Evolutionary conservation across 2,888 invertebrate species (phyloP), one percentile per base, ranked within the genome.

Genomic region (Drosophila suboccidentalis): DNA sequence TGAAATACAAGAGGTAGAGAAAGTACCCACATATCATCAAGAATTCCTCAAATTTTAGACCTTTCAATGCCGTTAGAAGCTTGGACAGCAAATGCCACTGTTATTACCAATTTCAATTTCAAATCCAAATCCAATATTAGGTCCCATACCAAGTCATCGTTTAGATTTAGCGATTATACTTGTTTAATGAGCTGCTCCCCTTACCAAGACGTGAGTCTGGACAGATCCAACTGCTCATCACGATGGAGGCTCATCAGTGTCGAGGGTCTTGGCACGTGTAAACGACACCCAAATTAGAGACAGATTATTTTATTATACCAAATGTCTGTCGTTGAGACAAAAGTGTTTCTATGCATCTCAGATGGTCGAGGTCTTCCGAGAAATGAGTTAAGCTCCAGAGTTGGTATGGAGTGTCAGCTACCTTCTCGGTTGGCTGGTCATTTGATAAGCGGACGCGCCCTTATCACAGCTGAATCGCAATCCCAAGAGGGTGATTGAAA

Each of bases 251-350:
- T 84, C 80, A 72, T 85, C 80, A 79, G 69, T 65, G 47, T 55
- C 34, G 26, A 54, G 61, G 69, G 70, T 62, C 71, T 53, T 78
- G 87, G 86, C 87, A 79, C 80, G 85, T 82, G 91, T 87, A 91
- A 91, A 79, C 80, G 90, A 91, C 87, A 87, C 89, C 89, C 91
- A 90, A 90, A 91, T 91, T 91, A 91, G 87, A 81, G 82, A 78
- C 71, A 85, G 86, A 91, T 91, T 90, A 91, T 91, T 90, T 91
- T 86, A 91, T 91, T 90, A 82, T 54, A 70, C 74, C 63, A n/a
- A 66, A 65, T 66, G 73, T 71, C 73, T 67, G 66, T 44, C 55
- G n/a, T n/a, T n/a, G n/a, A n/a, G n/a, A n/a, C n/a, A n/a, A n/a
- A n/a, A n/a, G n/a, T n/a, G n/a, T 60, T 53, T 46, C 67, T 66